phyloP scores from a whole-genome alignment of 2,113 vertebrate species.

The Scopus umbretta region DNA sequence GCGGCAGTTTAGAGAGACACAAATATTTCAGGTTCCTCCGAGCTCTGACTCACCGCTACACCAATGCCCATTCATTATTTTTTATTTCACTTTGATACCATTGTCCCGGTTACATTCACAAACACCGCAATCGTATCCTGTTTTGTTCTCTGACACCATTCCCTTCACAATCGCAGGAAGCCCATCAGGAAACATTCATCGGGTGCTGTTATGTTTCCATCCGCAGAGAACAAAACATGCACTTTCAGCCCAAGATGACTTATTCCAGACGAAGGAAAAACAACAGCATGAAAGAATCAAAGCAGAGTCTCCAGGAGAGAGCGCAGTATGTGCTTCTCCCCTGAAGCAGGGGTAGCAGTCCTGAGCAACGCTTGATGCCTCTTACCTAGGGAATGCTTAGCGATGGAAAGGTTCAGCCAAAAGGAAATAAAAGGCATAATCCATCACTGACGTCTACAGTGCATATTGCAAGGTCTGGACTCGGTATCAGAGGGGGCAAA shows the following conservation, averaged over 20 bases:
- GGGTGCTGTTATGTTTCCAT: conserved; percentile 54
- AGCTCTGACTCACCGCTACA: not conserved
- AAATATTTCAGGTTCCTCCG: not conserved
- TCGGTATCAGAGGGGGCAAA: not conserved
- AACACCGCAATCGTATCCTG: conserved; percentile 46
- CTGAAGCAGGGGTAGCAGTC: not conserved
- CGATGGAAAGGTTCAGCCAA: not conserved
- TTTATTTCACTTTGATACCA: conserved; percentile 43
- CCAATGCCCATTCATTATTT: conserved; percentile 58
- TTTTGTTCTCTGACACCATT: conserved; percentile 64
- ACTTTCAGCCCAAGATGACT: conserved; percentile 55
- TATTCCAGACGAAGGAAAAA: conserved; percentile 52
- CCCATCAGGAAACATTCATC: conserved; percentile 40
- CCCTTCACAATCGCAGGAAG: conserved; percentile 63
- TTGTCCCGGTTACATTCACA: conserved; percentile 62
- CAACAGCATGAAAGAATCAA: conserved; percentile 29
- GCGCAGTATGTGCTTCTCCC: not conserved
- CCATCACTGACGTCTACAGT: not conserved
- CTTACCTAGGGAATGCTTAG: not conserved
- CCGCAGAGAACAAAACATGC: conserved; percentile 57
- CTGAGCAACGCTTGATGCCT: not conserved
- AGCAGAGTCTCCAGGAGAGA: not conserved
- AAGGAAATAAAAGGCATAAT: not conserved
- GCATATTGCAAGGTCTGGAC: not conserved
- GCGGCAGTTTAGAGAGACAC: not conserved